Base-by-base conservation (phyloP, 2,113 vertebrate genomes). In the Oenanthe oenanthe region DNA sequence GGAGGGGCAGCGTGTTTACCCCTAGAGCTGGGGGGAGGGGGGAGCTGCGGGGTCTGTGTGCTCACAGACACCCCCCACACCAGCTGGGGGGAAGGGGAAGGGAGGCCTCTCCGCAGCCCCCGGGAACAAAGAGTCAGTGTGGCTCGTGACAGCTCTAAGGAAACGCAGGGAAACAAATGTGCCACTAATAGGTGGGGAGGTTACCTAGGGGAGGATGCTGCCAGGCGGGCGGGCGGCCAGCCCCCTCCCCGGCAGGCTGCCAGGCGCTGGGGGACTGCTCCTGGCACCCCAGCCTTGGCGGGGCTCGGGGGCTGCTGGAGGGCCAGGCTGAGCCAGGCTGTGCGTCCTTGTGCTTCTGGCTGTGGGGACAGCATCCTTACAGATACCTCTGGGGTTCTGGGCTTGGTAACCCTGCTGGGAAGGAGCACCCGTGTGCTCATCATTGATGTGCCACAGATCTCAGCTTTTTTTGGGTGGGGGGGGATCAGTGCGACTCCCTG, bases 181-280 rank as follows among this genome's bases (percentile, higher is more conserved):
- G 93, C 74, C 88, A 72, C 96, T 97, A 96, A 97, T 97, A 95
- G 95, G 96, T 97, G 88, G 96, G 96, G 96, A 96, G 96, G 97
- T 93, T 94, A 95, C 96, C 96, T 79, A 91, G 94, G 91, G 66
- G 65, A 92, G 86, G 93, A 89, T 84, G 85, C 86, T 91, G 93
- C 93, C 68, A 21, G 86, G 88, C 71, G 1, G 77, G 82, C 22
- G 7, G 95, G 68, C 45, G 0, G 91, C 75, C 58, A 71, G 57
- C 47, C 88, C 85, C 62, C 34, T 78, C 50, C 38, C 26, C 5
- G 6, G 63, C 7, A 0, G 74, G 79, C 71, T 92, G 88, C 66
- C 91, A 78, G 91, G 71, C 21, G 0, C 66, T 2, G 3, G 36
- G 82, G 62, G 82, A 38, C 31, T 82, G 65, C 40, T 68, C 8